A percentile compares a stretch with the other conserved stretches of the same genome.
phyloP scores from a whole-genome alignment of 2,888 invertebrate species.

The Cenopis cana region DNA sequence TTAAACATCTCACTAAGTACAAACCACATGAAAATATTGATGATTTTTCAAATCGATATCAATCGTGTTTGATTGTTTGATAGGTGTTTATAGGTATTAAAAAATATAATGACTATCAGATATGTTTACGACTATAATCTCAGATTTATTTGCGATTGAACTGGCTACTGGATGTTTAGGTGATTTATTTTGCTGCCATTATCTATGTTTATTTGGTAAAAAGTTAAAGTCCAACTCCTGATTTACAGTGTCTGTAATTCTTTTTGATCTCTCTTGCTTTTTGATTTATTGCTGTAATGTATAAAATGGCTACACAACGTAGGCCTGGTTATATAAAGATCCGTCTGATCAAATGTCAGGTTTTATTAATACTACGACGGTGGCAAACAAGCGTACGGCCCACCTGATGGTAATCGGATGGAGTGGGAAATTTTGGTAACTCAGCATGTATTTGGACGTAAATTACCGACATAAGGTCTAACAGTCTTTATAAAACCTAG shows the following conservation, averaged over 20 bases:
- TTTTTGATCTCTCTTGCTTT: not conserved
- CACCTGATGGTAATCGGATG: no score
- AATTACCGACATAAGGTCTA: no score
- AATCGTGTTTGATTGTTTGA: constrained; percentile 12
- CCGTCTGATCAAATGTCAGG: no score
- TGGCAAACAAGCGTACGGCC: no score
- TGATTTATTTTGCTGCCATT: constrained; percentile 29
- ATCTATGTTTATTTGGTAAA: constrained; percentile 22
- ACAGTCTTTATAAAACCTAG: no score
- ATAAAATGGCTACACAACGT: not conserved
- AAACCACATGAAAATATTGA: not conserved
- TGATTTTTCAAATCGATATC: constrained; percentile 11
- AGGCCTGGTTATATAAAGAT: no score
- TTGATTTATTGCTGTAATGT: not conserved
- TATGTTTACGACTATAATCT: constrained; percentile 28
- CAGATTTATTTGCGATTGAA: constrained; percentile 24
- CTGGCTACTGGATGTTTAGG: not conserved
- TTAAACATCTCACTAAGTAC: not conserved
- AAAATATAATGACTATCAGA: constrained; percentile 26
- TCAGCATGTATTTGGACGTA: no score
- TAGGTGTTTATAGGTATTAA: constrained; percentile 30
- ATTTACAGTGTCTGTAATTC: constrained; percentile 23
- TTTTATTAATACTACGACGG: no score
- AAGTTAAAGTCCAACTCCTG: constrained; percentile 22
- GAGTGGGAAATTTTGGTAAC: no score